Base-by-base conservation (phyloP, 2,888 invertebrate species). In the Drosophila mettleri region DNA sequence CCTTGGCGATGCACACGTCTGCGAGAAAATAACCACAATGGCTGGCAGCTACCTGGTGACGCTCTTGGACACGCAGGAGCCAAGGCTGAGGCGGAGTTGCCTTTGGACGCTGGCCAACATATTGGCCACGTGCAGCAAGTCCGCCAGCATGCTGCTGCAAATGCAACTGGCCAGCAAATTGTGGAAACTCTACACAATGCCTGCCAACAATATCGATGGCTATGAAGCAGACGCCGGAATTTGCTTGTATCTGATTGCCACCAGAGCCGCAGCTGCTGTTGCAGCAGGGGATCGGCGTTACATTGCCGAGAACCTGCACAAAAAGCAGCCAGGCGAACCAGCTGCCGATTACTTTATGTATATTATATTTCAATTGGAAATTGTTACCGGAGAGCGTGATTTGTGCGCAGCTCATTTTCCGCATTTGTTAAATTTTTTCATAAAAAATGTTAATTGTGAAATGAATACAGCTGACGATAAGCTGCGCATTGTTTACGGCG, bases 101-200 rank as follows among this genome's bases (percentile, higher is more conserved):
- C 76, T 92, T 0, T 92, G 92, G 92, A 90, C 88, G 2, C 33
- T 92, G 31, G 87, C 90, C 0, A 92, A 92, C 61, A 78, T 92
- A 3, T 51, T 91, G 24, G 76, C 78, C 3, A 90, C 90, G 0
- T 81, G 90, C 18, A 65, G 69, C 0, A 91, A 91, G 55, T 86
- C 90, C 0, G 76, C 88, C 0, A 55, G 54, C 31, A 80, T 46
- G 1, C 41, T 92, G 31, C 65, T 91, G 2, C 80, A 90, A 51
- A 91, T 92, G 90, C 89, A 90, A 62, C 38, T 92, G n/a, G 60
- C 90, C 2, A 80, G 85, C 3, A 91, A 91, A 55, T 49, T 91
- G 6, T 79, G 91, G 76, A 73, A 76, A 18, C 52, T 91, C 0
- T 91, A 90, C 29, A 59, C 80, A 0, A 60, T 74, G 0, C 41